Evolutionary conservation across 2,888 invertebrate species (phyloP).

Genomic region (Eilema caniola): DNA sequence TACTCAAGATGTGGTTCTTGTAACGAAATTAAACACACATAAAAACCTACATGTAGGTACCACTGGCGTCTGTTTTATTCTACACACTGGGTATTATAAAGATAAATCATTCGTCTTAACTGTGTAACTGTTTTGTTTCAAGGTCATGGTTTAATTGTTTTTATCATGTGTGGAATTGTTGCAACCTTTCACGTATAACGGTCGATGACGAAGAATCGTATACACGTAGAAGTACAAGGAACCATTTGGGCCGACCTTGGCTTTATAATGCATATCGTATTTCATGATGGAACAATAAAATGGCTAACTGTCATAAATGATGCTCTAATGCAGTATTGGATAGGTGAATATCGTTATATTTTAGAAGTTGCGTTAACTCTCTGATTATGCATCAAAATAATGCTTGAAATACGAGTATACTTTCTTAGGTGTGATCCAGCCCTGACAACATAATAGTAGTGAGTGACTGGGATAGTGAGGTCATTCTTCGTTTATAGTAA

Average conservation of each 20-base stretch:
- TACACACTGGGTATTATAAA: conserved; percentile 12
- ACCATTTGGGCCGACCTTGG: neutral
- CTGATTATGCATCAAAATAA: neutral
- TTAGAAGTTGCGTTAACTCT: too few relatives aligned
- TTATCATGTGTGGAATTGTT: neutral
- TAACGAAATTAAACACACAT: conserved; percentile 18
- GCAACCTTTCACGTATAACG: neutral
- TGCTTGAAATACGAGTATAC: too few relatives aligned
- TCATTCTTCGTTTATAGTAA: too few relatives aligned
- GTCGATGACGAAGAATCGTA: neutral
- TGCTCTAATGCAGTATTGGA: too few relatives aligned
- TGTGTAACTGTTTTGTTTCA: conserved; percentile 13
- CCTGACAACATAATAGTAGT: too few relatives aligned
- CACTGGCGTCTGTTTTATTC: conserved; percentile 5
- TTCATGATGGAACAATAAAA: too few relatives aligned
- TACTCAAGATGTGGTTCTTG: conserved; percentile 5
- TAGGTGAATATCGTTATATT: too few relatives aligned
- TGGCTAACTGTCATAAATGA: too few relatives aligned
- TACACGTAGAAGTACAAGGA: neutral
- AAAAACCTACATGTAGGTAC: neutral
- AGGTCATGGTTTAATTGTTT: conserved; percentile 20
- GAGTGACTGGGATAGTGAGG: too few relatives aligned
- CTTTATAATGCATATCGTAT: neutral
- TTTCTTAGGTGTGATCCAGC: too few relatives aligned
- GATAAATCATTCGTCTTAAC: conserved; percentile 7